Base-by-base conservation (phyloP, 2,888 invertebrate species). In the Cordylochernes scorpioides region DNA sequence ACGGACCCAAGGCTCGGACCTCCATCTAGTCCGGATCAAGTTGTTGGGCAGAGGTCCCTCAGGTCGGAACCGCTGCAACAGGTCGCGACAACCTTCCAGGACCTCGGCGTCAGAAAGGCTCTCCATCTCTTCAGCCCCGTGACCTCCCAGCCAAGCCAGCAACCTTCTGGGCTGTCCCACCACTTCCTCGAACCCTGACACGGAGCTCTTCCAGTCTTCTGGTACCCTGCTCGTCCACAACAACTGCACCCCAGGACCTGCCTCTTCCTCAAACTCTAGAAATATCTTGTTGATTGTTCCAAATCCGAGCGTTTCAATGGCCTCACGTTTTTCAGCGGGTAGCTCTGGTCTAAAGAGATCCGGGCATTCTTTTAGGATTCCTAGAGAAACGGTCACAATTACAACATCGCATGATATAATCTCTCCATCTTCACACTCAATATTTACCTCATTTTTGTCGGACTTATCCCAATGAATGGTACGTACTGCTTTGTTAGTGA, bases 221-320 rank as follows among this genome's bases (percentile, higher is more conserved):
- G 10, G 32, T 15, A 33, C 28, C 8, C 32, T 17, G 8, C 42
- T 32, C 27, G 42, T 48, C 62, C 63, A 64, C 10, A 64, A 45
- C 9, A 66, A 47, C 44, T 67, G 65, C 42, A 63, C 60, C 17
- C 65, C 66, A 4, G 34, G 49, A 44, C 21, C 49, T 44, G 34
- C 39, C 6, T 3, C 45, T 19, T 55, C 43, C 1, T 61, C 60
- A 48, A 64, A 71, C 39, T 64, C 56, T 17, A 71, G 51, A 43
- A 64, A 67, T 35, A 71, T 59, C 51, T 71, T 71, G 39, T 65
- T 63, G 25, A 70, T 63, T 17, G 62, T 55, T 14, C 62, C 63
- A 46, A 64, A 68, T 2, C 69, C 69, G 36, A 67, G 54, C 25
- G 49, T 48, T 13, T 59, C 45, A 16, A 71, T 63, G 3, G 58